These are phyloP conservation scores for Xestia xanthographa DNA, from an alignment of 2,888 invertebrate species.

Conservation along the genomic window DNA sequence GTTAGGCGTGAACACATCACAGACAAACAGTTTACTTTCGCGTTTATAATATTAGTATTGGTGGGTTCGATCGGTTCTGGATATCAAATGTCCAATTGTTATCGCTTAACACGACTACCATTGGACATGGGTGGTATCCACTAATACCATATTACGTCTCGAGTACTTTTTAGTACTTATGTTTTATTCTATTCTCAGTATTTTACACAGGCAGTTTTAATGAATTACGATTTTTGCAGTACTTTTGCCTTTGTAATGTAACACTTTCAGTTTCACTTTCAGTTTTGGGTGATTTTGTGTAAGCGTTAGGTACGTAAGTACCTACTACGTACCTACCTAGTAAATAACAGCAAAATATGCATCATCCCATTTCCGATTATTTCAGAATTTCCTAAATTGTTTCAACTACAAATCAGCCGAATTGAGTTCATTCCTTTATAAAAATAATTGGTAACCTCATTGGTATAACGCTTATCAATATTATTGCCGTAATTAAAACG, in stretches of 20 bases:
- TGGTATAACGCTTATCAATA: constrained; percentile 7
- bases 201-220: not conserved
- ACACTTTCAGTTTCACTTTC: too few species aligned
- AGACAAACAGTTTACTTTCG: not conserved
- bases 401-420: not conserved
- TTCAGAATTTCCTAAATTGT: not conserved
- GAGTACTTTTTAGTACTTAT: not conserved
- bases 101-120: not conserved
- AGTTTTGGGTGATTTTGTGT: too few species aligned
- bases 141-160: not conserved
- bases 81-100: not conserved
- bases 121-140: not conserved
- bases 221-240: not conserved
- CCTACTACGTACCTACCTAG: too few species aligned
- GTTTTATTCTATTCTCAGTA: not conserved
- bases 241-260: too few species aligned
- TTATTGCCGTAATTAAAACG: constrained; percentile 1
- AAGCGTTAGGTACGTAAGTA: too few species aligned
- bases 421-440: not conserved
- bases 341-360: not conserved
- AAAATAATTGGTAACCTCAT: not conserved
- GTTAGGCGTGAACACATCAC: not conserved
- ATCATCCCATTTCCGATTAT: not conserved
- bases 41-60: not conserved
- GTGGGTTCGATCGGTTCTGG: not conserved